These are phyloP conservation scores for Phyllostomus hastatus DNA, from an alignment of 2,113 vertebrate species.

Conservation along the genomic window DNA sequence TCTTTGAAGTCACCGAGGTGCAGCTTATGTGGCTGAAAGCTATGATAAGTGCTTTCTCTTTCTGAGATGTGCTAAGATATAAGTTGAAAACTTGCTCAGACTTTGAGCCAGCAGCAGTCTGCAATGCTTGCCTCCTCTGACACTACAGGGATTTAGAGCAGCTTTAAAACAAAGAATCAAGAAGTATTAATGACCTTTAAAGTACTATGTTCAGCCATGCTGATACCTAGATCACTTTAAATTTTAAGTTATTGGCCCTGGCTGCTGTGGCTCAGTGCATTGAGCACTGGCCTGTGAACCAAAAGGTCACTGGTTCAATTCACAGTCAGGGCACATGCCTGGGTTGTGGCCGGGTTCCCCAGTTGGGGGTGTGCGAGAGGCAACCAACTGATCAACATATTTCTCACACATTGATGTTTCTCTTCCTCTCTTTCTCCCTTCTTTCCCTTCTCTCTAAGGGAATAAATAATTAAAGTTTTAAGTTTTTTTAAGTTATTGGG, in stretches of 20 bases:
- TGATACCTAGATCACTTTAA: not conserved
- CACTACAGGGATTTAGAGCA: not conserved
- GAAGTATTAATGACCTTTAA: not conserved
- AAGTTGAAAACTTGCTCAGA: not conserved
- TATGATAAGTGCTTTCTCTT: not conserved
- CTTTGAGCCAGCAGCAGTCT: not conserved
- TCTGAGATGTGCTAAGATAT: not conserved
- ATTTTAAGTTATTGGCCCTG: not conserved
- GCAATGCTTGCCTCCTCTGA: not conserved
- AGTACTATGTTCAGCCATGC: not conserved
- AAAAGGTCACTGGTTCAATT: too few species aligned
- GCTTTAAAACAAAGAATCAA: constrained; percentile 17
- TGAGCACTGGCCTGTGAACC: too few species aligned
- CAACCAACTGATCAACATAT: too few species aligned
- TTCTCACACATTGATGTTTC: too few species aligned
- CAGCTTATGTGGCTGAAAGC: not conserved
- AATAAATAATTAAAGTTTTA: not conserved
- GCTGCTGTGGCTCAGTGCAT: too few species aligned
- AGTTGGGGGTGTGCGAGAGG: too few species aligned
- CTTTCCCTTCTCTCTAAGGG: too few species aligned
- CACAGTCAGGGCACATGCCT: too few species aligned
- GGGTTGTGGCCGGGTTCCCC: too few species aligned
- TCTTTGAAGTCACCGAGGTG: not conserved
- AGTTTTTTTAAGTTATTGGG: not conserved
- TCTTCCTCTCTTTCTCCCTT: too few species aligned